Percentiles rank a stretch among this genome's conserved stretches.
Conservation (phyloP, 2,888 invertebrate species). For the Palloptera scutellata region DNA sequence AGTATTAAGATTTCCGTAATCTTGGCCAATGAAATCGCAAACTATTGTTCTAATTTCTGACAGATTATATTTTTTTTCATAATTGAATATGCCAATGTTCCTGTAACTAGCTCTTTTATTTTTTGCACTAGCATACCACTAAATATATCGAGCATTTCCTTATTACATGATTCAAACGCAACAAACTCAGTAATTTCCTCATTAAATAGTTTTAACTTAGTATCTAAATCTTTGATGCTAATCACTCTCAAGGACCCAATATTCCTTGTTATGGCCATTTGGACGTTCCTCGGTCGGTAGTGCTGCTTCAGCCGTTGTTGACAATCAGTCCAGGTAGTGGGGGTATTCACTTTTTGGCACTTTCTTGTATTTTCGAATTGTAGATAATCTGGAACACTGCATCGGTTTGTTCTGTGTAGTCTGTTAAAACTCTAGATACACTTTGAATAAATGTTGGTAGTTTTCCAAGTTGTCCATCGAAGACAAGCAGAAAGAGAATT, state of each 20-base stretch:
- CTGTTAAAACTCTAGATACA: neutral
- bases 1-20: neutral
- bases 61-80: slow-evolving; percentile 16
- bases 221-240: slow-evolving; percentile 28
- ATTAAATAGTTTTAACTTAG: slow-evolving; percentile 28
- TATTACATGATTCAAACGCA: slow-evolving; percentile 22
- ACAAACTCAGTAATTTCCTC: slow-evolving; percentile 27
- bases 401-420: neutral
- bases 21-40: neutral
- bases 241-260: slow-evolving; percentile 14
- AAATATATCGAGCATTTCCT: slow-evolving; percentile 21
- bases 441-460: neutral
- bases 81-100: slow-evolving; percentile 6
- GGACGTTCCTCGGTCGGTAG: neutral
- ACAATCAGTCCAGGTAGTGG: neutral
- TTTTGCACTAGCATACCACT: slow-evolving; percentile 27
- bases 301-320: neutral
- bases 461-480: neutral
- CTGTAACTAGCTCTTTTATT: slow-evolving; percentile 24
- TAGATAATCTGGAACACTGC: neutral
- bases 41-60: slow-evolving; percentile 15
- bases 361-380: neutral
- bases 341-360: neutral
- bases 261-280: neutral
- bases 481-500: neutral